Base-by-base conservation (phyloP, 2,888 invertebrate species). In the Agrilus biguttatus region DNA sequence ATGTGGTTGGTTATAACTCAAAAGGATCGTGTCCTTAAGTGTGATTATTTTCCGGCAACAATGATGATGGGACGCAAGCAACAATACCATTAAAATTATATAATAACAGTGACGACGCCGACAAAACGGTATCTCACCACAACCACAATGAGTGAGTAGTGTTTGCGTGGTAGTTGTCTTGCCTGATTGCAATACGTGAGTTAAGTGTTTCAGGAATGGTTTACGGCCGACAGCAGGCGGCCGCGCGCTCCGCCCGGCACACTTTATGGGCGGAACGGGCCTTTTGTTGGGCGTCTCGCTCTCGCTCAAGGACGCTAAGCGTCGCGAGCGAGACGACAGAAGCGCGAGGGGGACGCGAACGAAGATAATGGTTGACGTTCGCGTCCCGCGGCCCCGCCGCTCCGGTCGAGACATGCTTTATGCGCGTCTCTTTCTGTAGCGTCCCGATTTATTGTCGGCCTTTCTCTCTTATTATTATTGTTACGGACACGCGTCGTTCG, bases 281-380 rank as follows among this genome's bases (percentile, higher is more conserved):
- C 28, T 8, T 63, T 65, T 59, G 57, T 61, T 61, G 57, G 56
- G 59, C 60, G 55, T 65, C 68, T 61, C 64, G 59, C 69, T 71
- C 57, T 52, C 49, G 45, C 51, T 41, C 45, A 49, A 48, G 40
- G 37, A 45, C 47, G 43, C 45, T 42, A 49, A 46, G 44, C 46
- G 49, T 51, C 47, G 50, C 46, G 55, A 63, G 51, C 52, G 55
- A 57, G 58, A 59, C 51, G 52, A 55, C 50, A 8, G 10, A 28
- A 28, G 46, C 44, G 47, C 47, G 53, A 52, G 53, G 57, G 62
- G 62, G 63, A 61, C 58, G 61, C 63, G 28, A 28, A 28, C 28
- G 28, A 60, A 64, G 65, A 66, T 67, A 67, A 67, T 67, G 67
- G 67, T 67, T 65, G 67, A 65, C 65, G 64, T 65, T 66, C 28